Evolutionary conservation across 2,888 invertebrate genomes (phyloP), one percentile per base, ranked within the genome.

Genomic region (Eristalis tenax): DNA sequence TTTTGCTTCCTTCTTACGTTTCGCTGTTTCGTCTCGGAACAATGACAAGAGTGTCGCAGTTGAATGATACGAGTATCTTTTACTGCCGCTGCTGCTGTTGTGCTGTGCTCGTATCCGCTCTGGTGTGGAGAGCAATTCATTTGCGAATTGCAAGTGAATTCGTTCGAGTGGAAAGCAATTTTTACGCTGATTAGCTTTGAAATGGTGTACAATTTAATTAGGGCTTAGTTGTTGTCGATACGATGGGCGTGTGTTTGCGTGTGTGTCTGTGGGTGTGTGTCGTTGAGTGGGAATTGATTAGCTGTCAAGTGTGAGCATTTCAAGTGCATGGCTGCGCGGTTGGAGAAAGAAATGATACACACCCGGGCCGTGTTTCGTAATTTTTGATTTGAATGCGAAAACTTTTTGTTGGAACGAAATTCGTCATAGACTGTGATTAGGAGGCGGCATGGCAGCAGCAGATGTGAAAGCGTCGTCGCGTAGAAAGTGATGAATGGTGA

Each of bases 111-210:
- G 50, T 65, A 10, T 71, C 59, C 38, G 40, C 40, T 63, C 64
- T 18, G n/a, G 18, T 32, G 26, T 26, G 15, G 57, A 57, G 38
- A 71, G 71, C 40, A 76, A 82, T 82, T 80, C 80, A 65, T 82
- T 82, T 65, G 64, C 70, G 73, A 77, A 73, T 63, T 77, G 78
- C 61, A 74, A 70, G 73, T 18, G 38, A n/a, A 66, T 75, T 74
- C 56, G n/a, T 71, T 83, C 74, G 71, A 86, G 70, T 83, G 86
- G 83, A 86, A 86, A 86, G 83, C 78, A 75, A 86, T 86, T 86
- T 73, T 74, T 74, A 86, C 77, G 69, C 82, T 61, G 85, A 86
- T 82, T 86, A 70, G 82, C 68, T 76, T 57, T 64, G 63, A 80
- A 82, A 70, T 74, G 22, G 65, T 71, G 50, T 23, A 64, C 76